Evolutionary conservation across 2,888 invertebrate genomes (phyloP), one percentile per base, ranked within the genome.

Genomic region (Polia nebulosa): DNA sequence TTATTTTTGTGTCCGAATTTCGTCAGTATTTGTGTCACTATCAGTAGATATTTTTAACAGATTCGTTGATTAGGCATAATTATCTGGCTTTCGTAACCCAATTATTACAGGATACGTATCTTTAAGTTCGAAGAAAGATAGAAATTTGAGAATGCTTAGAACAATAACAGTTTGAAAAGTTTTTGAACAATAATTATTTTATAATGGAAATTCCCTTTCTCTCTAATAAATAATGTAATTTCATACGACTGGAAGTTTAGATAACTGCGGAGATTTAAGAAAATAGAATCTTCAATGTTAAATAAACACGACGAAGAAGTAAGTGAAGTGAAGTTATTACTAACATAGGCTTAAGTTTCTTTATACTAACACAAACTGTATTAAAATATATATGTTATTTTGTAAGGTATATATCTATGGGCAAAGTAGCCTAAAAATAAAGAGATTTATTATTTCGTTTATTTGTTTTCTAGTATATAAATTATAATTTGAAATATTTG

Each of bases 81-180:
- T 7, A n/a, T 44, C 2, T n/a, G 29, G 15, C 5, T 6, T 61
- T 8, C 0, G n/a, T 9, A 32, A 51, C 15, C 8, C 9, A 41
- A 41, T 51, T 27, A 4, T 20, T 9, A 0, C 0, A n/a, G 3
- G 15, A n/a, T n/a, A n/a, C 15, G 2, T 8, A 25, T 25, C 3
- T 36, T 11, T 7, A 27, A 41, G 4, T 27, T 41, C 2, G 1
- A 71, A 11, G 29, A 49, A 59, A 27, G 15, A n/a, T 27, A 36
- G 11, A 60, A 68, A 36, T 34, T 0, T 22, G 7, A 15, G 22
- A 52, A 9, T n/a, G n/a, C n/a, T n/a, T 20, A 15, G 20, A 41
- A 49, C 15, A 34, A 59, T 39, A 41, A 59, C 41, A 1, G 6
- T 15, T 15, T 11, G 22, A 15, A 61, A 72, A 36, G 4, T 61